phyloP scores from a whole-genome alignment of 2,888 invertebrate genomes.

The Mesochorus sp. region DNA sequence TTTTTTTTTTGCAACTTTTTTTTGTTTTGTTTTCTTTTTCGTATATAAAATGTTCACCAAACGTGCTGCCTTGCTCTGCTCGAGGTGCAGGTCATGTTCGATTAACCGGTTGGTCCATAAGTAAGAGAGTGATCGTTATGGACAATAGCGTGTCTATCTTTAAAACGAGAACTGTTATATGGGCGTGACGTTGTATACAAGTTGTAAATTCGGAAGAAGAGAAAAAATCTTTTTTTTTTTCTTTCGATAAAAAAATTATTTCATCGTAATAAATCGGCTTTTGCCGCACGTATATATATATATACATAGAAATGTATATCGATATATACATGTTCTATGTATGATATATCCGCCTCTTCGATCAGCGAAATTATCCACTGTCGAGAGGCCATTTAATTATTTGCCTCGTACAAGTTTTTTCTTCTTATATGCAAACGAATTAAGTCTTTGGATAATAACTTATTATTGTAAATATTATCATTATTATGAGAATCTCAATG shows the following conservation, averaged over 20 bases:
- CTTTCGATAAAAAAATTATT: conserved; percentile 1
- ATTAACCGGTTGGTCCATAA: conserved; percentile 69
- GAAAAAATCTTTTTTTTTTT: conserved; percentile 4
- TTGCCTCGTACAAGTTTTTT: conserved; percentile 49
- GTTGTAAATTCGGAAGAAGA: conserved; percentile 40
- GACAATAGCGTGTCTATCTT: conserved; percentile 60
- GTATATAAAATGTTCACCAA: conserved; percentile 54
- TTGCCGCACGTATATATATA: background rate
- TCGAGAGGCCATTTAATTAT: conserved; percentile 43
- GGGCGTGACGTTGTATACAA: conserved; percentile 38
- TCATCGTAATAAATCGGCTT: background rate
- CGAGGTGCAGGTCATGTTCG: conserved; percentile 69
- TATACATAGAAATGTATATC: background rate
- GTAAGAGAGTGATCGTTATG: conserved; percentile 68
- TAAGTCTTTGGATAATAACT: conserved; percentile 57
- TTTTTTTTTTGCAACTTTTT: conserved; percentile 23
- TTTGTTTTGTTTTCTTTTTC: conserved; percentile 29
- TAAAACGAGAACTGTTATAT: conserved; percentile 53
- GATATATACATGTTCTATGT: no score
- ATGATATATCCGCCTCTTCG: no score
- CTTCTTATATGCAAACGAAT: conserved; percentile 52
- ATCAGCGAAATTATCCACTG: conserved; percentile 53
- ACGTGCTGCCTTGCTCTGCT: conserved; percentile 69
- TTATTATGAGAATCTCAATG: conserved; percentile 19
- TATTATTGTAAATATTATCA: conserved; percentile 38